Conservation (phyloP, 2,113 vertebrate species). For the Charina bottae region DNA sequence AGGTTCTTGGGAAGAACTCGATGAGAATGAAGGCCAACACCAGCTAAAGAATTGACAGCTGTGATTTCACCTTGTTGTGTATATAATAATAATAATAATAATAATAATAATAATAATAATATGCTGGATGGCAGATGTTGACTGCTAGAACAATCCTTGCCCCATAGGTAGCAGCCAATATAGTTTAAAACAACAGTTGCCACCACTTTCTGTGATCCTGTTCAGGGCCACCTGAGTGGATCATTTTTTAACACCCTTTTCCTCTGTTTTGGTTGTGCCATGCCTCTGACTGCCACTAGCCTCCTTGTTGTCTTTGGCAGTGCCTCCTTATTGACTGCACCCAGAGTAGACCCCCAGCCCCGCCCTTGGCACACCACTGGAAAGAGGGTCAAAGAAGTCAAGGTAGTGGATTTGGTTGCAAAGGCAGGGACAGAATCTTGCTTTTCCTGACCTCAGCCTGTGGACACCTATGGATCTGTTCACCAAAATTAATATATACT, state of each 20-base stretch:
- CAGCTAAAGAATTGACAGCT: too few species aligned
- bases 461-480: neutral
- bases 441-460: neutral
- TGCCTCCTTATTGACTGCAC: neutral
- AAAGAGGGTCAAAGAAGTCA: neutral
- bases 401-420: neutral
- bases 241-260: neutral
- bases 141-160: neutral
- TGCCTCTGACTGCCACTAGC: neutral
- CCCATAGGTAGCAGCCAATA: neutral
- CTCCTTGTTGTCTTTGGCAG: neutral
- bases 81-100: too few species aligned
- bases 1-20: too few species aligned
- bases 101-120: too few species aligned
- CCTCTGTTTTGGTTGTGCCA: neutral
- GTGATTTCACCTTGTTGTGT: too few species aligned
- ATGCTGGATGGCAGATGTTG: neutral
- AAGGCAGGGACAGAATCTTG: neutral
- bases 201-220: neutral
- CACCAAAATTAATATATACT: neutral
- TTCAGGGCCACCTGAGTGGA: neutral
- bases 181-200: neutral
- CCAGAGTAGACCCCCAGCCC: neutral
- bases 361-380: neutral
- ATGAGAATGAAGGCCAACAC: too few species aligned